Conservation (phyloP, 2,113 vertebrate genomes). For the Neomonachus schauinslandi region DNA sequence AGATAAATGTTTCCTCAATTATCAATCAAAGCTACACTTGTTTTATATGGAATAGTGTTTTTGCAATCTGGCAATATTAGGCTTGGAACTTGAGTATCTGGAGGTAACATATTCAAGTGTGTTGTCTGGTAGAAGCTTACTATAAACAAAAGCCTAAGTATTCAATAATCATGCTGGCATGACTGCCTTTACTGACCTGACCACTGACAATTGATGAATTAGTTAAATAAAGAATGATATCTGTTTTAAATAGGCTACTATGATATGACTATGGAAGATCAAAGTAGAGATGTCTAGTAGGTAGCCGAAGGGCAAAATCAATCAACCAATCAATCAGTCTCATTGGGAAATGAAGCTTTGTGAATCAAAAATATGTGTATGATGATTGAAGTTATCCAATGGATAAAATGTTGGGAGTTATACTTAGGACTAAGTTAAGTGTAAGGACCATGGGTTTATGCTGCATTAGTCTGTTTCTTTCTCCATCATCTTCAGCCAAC, state of each 20-base stretch:
- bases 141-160: background rate
- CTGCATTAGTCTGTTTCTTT: background rate
- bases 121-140: background rate
- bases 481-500: background rate
- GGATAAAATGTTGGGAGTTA: background rate
- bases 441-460: background rate
- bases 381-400: background rate
- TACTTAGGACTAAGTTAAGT: background rate
- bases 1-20: background rate
- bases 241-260: background rate
- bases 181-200: background rate
- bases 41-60: background rate
- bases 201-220: background rate
- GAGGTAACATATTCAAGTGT: background rate
- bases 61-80: background rate
- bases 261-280: background rate
- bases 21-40: background rate
- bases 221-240: background rate
- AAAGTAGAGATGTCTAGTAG: background rate
- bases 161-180: background rate
- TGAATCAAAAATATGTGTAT: background rate
- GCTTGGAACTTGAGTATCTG: background rate
- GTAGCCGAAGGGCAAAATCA: background rate
- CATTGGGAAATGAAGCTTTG: background rate
- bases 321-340: background rate